Conservation (phyloP, 2,113 vertebrate species). For the Ursus arctos region DNA sequence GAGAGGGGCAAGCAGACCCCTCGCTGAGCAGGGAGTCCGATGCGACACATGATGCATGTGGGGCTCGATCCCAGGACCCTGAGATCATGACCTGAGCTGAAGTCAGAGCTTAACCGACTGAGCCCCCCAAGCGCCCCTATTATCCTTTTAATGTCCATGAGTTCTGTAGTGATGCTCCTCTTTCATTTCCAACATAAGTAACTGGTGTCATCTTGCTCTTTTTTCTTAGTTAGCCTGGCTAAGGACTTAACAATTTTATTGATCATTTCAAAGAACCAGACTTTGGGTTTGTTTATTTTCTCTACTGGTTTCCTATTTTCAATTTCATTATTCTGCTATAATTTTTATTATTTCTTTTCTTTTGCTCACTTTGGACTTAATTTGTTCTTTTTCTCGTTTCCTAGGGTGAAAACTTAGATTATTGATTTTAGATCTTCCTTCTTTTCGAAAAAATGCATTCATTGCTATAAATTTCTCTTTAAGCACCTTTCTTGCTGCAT, state of each 20-base stretch:
- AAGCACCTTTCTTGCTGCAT: background rate
- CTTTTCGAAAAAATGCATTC: background rate
- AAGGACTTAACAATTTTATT: background rate
- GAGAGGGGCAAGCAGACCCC: background rate
- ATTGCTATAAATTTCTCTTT: background rate
- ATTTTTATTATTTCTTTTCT: background rate
- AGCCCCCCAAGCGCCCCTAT: background rate
- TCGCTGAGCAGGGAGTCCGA: background rate
- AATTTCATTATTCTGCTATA: background rate
- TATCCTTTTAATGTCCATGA: background rate
- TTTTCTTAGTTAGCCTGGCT: background rate
- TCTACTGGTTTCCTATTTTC: background rate
- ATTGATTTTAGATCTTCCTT: background rate
- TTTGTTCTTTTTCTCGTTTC: background rate
- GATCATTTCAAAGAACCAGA: background rate
- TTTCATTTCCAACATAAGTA: background rate
- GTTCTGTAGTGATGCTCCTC: background rate
- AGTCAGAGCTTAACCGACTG: background rate
- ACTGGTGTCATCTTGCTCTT: background rate
- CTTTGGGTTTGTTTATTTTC: background rate
- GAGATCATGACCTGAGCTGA: background rate
- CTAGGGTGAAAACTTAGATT: background rate
- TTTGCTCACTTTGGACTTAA: background rate
- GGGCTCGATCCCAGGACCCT: background rate
- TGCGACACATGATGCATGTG: background rate